Percentiles rank a stretch among this genome's conserved stretches.
phyloP scores from a whole-genome alignment of 1,140 invertebrate genomes.

The Bombus consobrinus region DNA sequence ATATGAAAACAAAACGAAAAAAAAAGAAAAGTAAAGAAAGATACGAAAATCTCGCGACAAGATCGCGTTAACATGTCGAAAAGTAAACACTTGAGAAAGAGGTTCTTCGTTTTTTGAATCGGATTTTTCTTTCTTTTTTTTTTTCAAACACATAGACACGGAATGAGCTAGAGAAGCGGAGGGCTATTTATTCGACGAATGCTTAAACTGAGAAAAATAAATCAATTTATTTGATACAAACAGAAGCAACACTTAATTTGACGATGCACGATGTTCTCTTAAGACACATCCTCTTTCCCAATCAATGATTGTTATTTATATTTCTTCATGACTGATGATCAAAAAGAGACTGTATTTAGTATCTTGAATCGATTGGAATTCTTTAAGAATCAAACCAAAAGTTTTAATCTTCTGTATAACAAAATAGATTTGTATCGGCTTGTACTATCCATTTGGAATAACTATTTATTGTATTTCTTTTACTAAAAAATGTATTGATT shows the following conservation, averaged over 20 bases:
- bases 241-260: slow-evolving; percentile 38
- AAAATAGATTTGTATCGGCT: background rate
- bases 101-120: background rate
- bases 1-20: background rate
- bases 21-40: background rate
- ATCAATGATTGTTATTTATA: background rate
- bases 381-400: background rate
- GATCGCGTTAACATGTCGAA: background rate
- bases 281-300: slow-evolving; percentile 29
- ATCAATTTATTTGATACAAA: slow-evolving; percentile 61
- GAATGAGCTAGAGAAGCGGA: slow-evolving; percentile 1
- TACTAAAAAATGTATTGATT: no score
- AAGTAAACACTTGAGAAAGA: slow-evolving; percentile 6
- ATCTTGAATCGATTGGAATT: background rate
- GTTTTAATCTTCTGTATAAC: background rate
- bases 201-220: slow-evolving; percentile 60
- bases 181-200: slow-evolving; percentile 64
- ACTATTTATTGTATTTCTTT: background rate
- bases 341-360: background rate
- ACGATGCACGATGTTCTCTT: background rate
- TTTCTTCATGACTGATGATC: background rate
- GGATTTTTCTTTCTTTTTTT: background rate
- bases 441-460: background rate
- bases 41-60: background rate
- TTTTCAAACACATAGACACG: background rate